A percentile compares a stretch with the other conserved stretches of the same genome.
Conservation (phyloP, 2,888 invertebrate genomes). For the Podotricha telesiphe region DNA sequence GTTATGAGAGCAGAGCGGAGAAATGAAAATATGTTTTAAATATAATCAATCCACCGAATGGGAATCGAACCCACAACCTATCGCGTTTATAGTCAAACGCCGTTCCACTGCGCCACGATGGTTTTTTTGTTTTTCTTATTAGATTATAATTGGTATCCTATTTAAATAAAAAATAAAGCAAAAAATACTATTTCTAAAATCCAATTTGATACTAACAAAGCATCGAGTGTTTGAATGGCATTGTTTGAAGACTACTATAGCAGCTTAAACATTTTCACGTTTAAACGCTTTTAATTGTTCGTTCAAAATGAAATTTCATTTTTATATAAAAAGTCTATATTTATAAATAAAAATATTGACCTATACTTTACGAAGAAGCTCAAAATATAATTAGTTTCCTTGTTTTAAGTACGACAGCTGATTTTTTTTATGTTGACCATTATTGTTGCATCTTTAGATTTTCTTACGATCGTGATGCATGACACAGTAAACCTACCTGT, state of each 20-base stretch:
- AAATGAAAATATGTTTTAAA: too few relatives aligned
- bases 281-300: neutral
- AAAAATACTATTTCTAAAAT: neutral
- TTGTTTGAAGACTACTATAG: conserved; percentile 11
- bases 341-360: neutral
- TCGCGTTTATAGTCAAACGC: too few relatives aligned
- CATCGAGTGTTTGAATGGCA: conserved; percentile 12
- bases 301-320: conserved; percentile 3
- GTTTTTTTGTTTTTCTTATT: too few relatives aligned
- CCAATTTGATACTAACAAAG: neutral
- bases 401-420: neutral
- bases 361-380: neutral
- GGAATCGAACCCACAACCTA: too few relatives aligned
- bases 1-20: too few relatives aligned
- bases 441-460: too few relatives aligned
- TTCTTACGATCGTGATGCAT: too few relatives aligned
- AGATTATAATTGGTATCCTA: neutral
- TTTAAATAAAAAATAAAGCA: neutral
- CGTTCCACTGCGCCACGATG: too few relatives aligned
- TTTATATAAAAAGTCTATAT: neutral
- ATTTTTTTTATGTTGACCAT: too few relatives aligned
- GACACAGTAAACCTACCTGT: too few relatives aligned
- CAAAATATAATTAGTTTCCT: neutral
- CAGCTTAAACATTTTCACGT: conserved; percentile 6
- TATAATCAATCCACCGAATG: too few relatives aligned